These are phyloP conservation scores for Alligator sinensis DNA, from an alignment of 2,113 vertebrate species.

Conservation along the genomic window DNA sequence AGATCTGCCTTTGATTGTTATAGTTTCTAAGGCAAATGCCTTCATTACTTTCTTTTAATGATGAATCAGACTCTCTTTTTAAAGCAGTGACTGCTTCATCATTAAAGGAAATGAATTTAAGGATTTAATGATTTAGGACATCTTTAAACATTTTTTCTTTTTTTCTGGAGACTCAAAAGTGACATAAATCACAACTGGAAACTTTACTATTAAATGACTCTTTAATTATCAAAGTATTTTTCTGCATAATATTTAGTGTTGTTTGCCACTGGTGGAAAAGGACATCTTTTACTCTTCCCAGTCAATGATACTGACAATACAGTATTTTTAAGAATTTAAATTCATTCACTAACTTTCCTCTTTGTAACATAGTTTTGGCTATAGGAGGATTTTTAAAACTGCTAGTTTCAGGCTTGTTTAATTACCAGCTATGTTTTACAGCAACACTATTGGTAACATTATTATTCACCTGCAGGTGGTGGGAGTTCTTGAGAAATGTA, in stretches of 20 bases:
- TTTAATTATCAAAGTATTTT: background rate
- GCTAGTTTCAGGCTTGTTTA: background rate
- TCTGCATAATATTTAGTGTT: background rate
- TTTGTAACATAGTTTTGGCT: background rate
- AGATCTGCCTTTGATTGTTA: constrained; percentile 62
- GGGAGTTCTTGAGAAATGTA: background rate
- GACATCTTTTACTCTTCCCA: background rate
- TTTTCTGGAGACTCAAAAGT: background rate
- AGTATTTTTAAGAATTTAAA: background rate
- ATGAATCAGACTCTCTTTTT: background rate
- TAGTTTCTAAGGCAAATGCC: constrained; percentile 43
- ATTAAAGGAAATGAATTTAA: constrained; percentile 54
- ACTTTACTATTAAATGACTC: background rate
- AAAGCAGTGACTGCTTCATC: constrained; percentile 3
- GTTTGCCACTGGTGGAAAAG: background rate
- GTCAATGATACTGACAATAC: rapidly evolving
- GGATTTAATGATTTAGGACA: constrained; percentile 1
- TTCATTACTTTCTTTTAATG: constrained; percentile 62
- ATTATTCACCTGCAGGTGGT: background rate
- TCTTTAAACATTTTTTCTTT: background rate
- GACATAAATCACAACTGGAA: constrained; percentile 2
- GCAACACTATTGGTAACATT: background rate
- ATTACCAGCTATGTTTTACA: background rate
- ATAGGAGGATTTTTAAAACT: background rate
- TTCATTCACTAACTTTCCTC: background rate